Conservation (phyloP, 2,113 vertebrate genomes). For the Oncorhynchus mykiss region DNA sequence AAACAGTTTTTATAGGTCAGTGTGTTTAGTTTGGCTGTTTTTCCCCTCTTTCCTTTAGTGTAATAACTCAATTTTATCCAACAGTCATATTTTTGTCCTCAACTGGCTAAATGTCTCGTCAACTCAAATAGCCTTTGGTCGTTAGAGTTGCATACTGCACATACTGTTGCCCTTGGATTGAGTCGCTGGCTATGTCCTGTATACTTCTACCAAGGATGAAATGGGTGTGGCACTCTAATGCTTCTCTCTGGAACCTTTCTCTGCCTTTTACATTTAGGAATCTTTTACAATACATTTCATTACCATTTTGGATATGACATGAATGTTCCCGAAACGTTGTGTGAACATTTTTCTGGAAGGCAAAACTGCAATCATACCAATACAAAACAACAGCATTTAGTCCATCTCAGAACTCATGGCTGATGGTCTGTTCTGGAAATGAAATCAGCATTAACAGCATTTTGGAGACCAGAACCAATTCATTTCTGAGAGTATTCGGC, state of each 20-base stretch:
- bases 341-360: constrained; percentile 12
- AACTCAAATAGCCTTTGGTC: constrained; percentile 23
- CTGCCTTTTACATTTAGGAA: not conserved
- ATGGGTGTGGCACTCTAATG: too few relatives aligned
- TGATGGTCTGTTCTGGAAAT: too few relatives aligned
- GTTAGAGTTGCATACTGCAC: constrained; percentile 36
- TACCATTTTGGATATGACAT: not conserved
- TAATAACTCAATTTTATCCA: not conserved
- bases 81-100: constrained; percentile 3
- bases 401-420: too few relatives aligned
- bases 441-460: too few relatives aligned
- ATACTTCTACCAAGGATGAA: constrained; percentile 12
- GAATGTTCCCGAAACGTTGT: too few relatives aligned
- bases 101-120: constrained; percentile 39
- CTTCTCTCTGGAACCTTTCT: too few relatives aligned
- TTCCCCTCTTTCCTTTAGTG: constrained; percentile 12
- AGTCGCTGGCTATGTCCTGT: constrained; percentile 8
- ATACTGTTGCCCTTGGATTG: constrained; percentile 17
- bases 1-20: constrained; percentile 3
- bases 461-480: too few relatives aligned
- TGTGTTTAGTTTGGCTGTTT: constrained; percentile 38
- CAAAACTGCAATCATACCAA: not conserved
- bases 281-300: not conserved
- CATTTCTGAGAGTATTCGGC: constrained; percentile 17
- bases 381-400: too few relatives aligned